Evolutionary conservation across 1,140 invertebrate species (phyloP), one percentile per base, ranked within the genome.

Genomic region (Maniola jurtina): DNA sequence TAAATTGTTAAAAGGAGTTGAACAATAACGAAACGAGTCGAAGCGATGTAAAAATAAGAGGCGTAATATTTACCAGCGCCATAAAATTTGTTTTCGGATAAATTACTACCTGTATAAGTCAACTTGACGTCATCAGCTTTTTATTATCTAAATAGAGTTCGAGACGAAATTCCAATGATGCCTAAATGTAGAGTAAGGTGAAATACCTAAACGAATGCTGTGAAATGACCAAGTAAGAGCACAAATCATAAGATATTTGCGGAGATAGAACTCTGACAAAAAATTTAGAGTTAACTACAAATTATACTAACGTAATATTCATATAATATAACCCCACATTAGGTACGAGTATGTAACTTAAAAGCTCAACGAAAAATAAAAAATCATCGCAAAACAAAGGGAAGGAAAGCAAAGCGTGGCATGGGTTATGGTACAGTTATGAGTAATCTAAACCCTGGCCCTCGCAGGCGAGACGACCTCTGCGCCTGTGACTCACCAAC

Each of bases 361-460:
- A 25, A 25, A 25, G 25, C 25, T 25, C 9, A 9, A 42, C 40
- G 6, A 9, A 45, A 11, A 5, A 45, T n/a, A 45, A 42, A 42
- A 42, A 45, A 55, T 55, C 5, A 34, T n/a, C 33, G 16, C 16
- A 59, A 34, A 64, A 68, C 47, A 69, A 69, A 70, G 57, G 58
- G 57, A 68, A 34, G 56, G 45, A n/a, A 48, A 50, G 10, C 60
- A 36, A 48, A 50, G 42, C 38, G 48, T 7, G 13, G 56, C 38
- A 54, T 50, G 38, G 60, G 54, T 47, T 65, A 38, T 66, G 55
- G 63, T 61, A 68, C 58, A 66, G 59, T 64, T 76, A 73, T 76
- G 76, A 78, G 67, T 78, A 76, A 78, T 69, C 45, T 68, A 65
- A 72, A 66, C 61, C 71, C 61, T 70, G 66, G 70, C 76, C 65